These are phyloP conservation scores for Lepus europaeus DNA, from an alignment of 2,113 vertebrate species.

Conservation along the genomic window DNA sequence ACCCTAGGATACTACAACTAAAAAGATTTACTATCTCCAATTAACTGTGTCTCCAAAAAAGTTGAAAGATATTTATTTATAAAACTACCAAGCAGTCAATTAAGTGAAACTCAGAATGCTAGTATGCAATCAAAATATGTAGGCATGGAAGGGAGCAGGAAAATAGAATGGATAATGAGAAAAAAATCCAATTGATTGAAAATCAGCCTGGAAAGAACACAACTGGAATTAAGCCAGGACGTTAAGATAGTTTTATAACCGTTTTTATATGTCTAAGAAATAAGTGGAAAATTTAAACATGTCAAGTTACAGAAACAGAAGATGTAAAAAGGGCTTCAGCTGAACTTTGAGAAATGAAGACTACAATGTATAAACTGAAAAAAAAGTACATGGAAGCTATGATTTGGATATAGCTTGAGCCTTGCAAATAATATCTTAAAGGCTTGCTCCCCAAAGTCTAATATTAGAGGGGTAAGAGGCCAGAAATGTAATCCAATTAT, in stretches of 20 bases:
- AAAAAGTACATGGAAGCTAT: neutral
- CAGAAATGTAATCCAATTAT: no score
- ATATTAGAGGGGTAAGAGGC: no score
- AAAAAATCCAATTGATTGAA: neutral
- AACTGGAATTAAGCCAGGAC: neutral
- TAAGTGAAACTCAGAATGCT: neutral
- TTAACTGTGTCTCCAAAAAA: constrained; percentile 8
- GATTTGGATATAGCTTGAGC: no score
- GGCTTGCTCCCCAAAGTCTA: no score
- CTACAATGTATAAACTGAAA: neutral
- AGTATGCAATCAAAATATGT: neutral
- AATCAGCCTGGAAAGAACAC: neutral
- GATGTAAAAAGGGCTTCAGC: neutral
- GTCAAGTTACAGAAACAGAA: neutral
- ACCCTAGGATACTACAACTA: neutral
- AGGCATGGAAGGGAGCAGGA: neutral
- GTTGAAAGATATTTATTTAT: neutral
- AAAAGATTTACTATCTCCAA: constrained; percentile 15
- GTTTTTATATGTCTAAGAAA: neutral
- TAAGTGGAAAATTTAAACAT: neutral
- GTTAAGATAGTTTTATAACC: neutral
- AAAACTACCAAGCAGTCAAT: neutral
- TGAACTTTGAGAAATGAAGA: constrained; percentile 27
- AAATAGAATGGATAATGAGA: neutral
- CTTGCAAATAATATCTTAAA: no score